phyloP scores from a whole-genome alignment of 1,140 invertebrate species.

The Cryptotermes secundus region DNA sequence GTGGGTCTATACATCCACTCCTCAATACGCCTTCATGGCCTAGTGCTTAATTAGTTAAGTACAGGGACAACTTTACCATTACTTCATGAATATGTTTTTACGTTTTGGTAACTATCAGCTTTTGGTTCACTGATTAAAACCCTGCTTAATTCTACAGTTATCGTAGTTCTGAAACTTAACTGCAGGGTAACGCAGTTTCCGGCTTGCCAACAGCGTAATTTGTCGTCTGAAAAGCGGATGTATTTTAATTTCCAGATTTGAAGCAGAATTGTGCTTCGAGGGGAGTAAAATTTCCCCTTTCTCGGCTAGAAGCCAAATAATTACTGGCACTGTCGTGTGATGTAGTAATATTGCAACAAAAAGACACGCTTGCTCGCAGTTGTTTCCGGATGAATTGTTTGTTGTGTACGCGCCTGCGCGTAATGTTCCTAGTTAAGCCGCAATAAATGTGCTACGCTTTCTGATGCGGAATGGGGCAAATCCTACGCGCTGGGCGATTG shows the following conservation, averaged over 20 bases:
- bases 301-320: constrained; percentile 3
- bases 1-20: too few relatives aligned
- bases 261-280: neutral
- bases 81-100: too few relatives aligned
- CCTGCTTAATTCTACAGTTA: neutral
- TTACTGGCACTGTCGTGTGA: neutral
- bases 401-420: neutral
- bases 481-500: too few relatives aligned
- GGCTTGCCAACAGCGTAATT: neutral
- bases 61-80: too few relatives aligned
- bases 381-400: neutral
- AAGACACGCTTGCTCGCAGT: neutral
- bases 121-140: neutral
- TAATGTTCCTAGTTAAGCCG: neutral
- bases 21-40: too few relatives aligned
- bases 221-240: neutral
- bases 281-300: neutral
- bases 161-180: neutral
- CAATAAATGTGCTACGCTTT: too few relatives aligned
- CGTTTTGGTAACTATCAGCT: too few relatives aligned
- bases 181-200: neutral
- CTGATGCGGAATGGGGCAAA: too few relatives aligned
- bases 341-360: neutral
- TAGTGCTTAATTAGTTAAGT: too few relatives aligned
- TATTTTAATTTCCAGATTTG: neutral